Base-by-base conservation (phyloP, 2,888 invertebrate species). In the Autographa pulchrina region DNA sequence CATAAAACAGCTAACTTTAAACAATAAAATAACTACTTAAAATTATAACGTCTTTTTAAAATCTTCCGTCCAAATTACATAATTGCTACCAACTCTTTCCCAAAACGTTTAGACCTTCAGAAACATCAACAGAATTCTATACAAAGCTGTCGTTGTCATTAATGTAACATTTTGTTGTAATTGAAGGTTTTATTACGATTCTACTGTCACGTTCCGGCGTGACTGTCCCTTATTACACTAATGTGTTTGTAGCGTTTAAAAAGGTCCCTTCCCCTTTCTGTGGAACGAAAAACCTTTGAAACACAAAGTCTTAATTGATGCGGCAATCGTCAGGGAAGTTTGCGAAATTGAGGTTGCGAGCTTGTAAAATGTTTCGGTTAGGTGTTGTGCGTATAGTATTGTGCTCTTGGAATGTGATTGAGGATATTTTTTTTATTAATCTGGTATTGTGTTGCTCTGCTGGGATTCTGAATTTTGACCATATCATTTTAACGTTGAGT, bases 161-260 rank as follows among this genome's bases (percentile, higher is more conserved):
- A 75, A 83, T 81, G 83, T 70, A 72, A 76, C 78, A 63, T 76
- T 77, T 73, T 72, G 38, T 35, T 74, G 72, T 88, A 88, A 89
- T 89, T 90, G 84, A 83, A 85, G 85, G 84, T 84, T 86, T 85
- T 83, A 80, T 80, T 73, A 78, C 78, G 63, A 82, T 84, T 86
- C 83, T 85, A 79, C 76, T 82, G 88, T 89, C 90, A 87, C 86
- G 88, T 85, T 83, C 86, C 79, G 84, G 90, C 80, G 90, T 83
- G 84, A 86, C 89, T 88, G 65, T 73, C 74, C 86, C 87, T 86
- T 86, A 91, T 92, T 92, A 91, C 80, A 65, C 82, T 91, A 92
- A 92, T 91, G 91, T 88, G 84, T 89, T 89, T 84, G 86, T 88
- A 82, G 75, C 78, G 69, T 77, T 83, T 77, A 68, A 79, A 86